phyloP scores from a whole-genome alignment of 2,797 vertebrate species.

The Mus minutoides region DNA sequence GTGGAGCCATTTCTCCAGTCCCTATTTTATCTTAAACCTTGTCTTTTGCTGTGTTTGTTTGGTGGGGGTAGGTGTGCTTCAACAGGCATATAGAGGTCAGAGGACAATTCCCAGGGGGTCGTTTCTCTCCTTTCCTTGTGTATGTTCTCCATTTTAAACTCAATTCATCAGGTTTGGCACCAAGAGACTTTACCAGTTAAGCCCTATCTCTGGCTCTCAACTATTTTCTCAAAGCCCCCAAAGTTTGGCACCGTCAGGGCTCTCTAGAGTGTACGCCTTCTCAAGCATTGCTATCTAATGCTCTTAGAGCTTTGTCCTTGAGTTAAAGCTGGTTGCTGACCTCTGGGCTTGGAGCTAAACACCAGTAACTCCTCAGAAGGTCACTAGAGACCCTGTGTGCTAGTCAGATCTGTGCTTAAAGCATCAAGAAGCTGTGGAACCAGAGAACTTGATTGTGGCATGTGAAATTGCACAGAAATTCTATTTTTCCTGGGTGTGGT shows the following conservation, averaged over 20 bases:
- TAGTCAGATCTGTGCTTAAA: not conserved
- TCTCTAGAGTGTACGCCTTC: conserved; percentile 9
- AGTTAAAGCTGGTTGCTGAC: conserved; percentile 49
- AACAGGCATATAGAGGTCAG: not conserved
- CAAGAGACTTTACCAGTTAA: not conserved
- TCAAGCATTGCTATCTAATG: not conserved
- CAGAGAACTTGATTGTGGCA: not conserved
- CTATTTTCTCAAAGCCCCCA: not conserved
- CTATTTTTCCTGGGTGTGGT: not conserved
- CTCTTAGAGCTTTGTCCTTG: conserved; percentile 1
- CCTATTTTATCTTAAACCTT: not conserved
- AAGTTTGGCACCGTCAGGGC: not conserved
- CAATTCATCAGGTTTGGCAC: not conserved
- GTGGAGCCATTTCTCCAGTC: not conserved
- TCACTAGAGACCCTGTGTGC: not conserved
- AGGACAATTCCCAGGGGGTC: not conserved
- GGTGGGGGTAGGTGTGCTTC: not conserved
- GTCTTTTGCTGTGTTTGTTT: not conserved
- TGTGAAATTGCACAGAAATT: not conserved
- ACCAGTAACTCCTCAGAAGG: not conserved
- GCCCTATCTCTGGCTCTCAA: not conserved
- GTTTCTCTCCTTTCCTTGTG: not conserved
- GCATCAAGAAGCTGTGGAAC: not conserved
- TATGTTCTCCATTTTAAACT: not conserved
- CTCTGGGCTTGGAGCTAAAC: not conserved